Evolutionary conservation across 2,888 invertebrate species (phyloP).

Genomic region (Anticlea derivata): DNA sequence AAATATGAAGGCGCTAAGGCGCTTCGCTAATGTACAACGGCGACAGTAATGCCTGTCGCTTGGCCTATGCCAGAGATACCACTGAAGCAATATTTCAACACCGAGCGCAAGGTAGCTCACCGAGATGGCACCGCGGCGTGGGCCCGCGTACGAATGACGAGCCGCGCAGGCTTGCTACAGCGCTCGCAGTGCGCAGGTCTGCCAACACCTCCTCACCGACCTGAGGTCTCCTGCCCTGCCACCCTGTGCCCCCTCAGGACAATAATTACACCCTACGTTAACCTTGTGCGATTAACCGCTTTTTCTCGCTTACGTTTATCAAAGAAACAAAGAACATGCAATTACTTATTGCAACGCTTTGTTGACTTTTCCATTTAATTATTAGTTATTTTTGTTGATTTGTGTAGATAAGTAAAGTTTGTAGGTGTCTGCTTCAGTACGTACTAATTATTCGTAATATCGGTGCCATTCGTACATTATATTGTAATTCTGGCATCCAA

Average conservation of each 20-base stretch:
- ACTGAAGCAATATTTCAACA: slow-evolving; percentile 29
- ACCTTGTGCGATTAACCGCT: slow-evolving; percentile 45
- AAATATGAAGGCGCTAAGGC: slow-evolving; percentile 48
- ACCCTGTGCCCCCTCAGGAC: slow-evolving; percentile 59
- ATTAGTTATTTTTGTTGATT: neutral
- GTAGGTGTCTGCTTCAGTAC: too few relatives aligned
- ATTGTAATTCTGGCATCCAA: too few relatives aligned
- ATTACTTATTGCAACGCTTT: slow-evolving; percentile 40
- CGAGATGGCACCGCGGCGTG: slow-evolving; percentile 66
- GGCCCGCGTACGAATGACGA: slow-evolving; percentile 74
- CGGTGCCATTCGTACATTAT: too few relatives aligned
- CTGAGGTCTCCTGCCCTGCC: slow-evolving; percentile 31
- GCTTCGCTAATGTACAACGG: slow-evolving; percentile 47
- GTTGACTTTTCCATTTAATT: slow-evolving; percentile 14
- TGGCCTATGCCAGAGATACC: slow-evolving; percentile 35
- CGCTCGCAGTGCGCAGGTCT: slow-evolving; percentile 66
- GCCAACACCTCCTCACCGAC: slow-evolving; percentile 38
- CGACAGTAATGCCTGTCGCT: slow-evolving; percentile 48
- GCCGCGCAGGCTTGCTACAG: slow-evolving; percentile 63
- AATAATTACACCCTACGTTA: slow-evolving; percentile 63
- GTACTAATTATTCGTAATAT: too few relatives aligned
- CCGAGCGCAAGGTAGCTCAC: slow-evolving; percentile 38
- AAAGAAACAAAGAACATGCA: slow-evolving; percentile 44
- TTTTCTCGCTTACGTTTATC: slow-evolving; percentile 38
- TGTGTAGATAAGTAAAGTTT: too few relatives aligned